A percentile compares a stretch with the other conserved stretches of the same genome.
Conservation (phyloP, 1,140 invertebrate species). For the Zaprionus tsacasi region DNA sequence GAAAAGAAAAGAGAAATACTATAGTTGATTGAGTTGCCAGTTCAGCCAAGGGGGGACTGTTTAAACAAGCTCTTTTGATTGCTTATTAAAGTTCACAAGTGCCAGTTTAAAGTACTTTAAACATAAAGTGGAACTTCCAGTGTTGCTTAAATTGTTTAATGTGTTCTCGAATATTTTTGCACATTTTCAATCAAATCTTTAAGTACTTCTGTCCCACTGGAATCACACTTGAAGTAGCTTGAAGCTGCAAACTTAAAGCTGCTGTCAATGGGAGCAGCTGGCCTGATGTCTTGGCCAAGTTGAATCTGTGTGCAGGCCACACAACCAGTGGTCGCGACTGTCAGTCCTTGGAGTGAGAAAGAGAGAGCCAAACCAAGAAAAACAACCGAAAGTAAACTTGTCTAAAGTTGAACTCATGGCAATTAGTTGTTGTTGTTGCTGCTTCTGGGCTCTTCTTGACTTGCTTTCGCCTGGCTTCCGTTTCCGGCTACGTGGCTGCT, state of each 20-base stretch:
- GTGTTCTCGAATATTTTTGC: neutral
- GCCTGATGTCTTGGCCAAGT: neutral
- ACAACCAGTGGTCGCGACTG: neutral
- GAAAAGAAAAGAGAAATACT: neutral
- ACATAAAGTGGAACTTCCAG: neutral
- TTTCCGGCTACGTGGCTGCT: constrained; percentile 28
- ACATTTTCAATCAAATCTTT: neutral
- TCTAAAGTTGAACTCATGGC: constrained; percentile 37
- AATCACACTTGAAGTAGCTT: neutral
- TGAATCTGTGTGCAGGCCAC: constrained; percentile 24
- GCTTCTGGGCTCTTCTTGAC: constrained; percentile 21
- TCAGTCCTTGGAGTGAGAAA: neutral
- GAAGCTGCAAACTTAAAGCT: neutral
- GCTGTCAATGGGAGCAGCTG: constrained; percentile 1
- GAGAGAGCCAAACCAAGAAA: constrained; percentile 6
- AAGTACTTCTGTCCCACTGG: neutral
- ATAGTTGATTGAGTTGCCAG: constrained; percentile 3
- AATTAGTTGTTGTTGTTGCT: constrained; percentile 41
- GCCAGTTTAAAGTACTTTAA: neutral
- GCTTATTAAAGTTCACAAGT: neutral
- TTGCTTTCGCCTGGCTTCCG: constrained; percentile 23
- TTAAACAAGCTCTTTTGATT: neutral
- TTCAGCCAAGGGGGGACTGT: neutral
- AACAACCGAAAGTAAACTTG: constrained; percentile 40
- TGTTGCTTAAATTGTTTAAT: neutral